Base-by-base conservation (phyloP, 1,140 invertebrate species). In the Drosophila lacertosa region DNA sequence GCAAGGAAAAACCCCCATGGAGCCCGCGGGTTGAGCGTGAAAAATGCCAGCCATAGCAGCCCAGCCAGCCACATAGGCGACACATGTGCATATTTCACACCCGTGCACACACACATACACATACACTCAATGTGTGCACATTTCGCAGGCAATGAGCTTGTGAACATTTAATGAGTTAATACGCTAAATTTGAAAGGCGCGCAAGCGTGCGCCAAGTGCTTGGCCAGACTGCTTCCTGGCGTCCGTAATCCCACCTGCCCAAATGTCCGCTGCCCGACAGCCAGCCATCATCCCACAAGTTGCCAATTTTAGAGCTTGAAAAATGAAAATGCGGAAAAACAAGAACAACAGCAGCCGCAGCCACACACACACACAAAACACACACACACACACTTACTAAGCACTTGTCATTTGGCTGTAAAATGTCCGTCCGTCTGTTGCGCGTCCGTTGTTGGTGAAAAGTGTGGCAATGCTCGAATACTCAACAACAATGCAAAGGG, bases 161-260 rank as follows among this genome's bases (percentile, higher is more conserved):
- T 82, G 74, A 82, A 75, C 77, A 74, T 88, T 86, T 77, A 86
- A 86, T 86, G 81, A 86, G 82, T 88, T 86, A 86, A 86, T 88
- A 88, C 77, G 81, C 62, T 75, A 77, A 75, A 86, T 86, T 86
- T 86, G 48, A 77, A 88, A 88, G 77, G 55, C 80, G 72, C 81
- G 74, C 82, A 88, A 81, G 82, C 82, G 81, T 77, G 82, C 39
- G 58, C 65, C 68, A 88, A 88, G 77, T 86, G 73, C 72, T 76
- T 47, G 59, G 18, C 65, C 59, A 72, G 54, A 67, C 54, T 35
- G 67, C 24, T 65, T 58, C 39, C 62, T 57, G 51, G 18, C 50
- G 35, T 57, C 26, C 50, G 35, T 57, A 48, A 70, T 73, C 40
- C 59, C 72, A 72, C 59, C 62, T 59, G 29, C 64, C 64, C n/a